Base-by-base conservation (phyloP, 2,888 invertebrate genomes). In the Mongoloraphidia duomilia region DNA sequence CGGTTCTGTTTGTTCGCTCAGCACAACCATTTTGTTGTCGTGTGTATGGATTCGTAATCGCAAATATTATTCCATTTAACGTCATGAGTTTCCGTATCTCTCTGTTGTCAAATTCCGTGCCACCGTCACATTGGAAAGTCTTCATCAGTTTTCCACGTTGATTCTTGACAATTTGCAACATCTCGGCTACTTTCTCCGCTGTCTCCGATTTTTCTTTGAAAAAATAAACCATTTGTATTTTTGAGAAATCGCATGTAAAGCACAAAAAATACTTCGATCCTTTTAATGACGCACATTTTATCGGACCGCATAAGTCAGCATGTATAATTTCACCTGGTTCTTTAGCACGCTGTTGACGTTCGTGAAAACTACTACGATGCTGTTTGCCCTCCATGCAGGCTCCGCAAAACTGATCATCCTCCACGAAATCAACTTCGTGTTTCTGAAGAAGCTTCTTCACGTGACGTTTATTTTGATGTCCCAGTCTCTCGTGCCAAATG, bases 321-420 rank as follows among this genome's bases (percentile, higher is more conserved):
- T 36, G 9, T 9, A 36, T 36, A 36, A 36, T 10, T 36, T 36
- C 36, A 36, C 36, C 36, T 9, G 10, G 9, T 36, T 9, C 36
- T 36, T 36, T 36, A 36, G 36, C 36, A 9, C 36, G 36, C 9
- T 36, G 9, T 9, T 9, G 9, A 36, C 36, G 36, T 36, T 9
- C 10, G n/a, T 26, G 46, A 35, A 57, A 56, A 44, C 49, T 50
- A 9, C 48, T 49, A 26, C 54, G 40, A 44, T 55, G 55, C 47
- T 50, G 55, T 40, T 58, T 54, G 2, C 53, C 55, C 41, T 52
- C 53, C 33, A 50, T 51, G 46, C 57, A 58, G n/a, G 52, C 53
- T 26, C 55, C 54, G 51, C 52, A 56, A 41, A 54, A 45, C 8
- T 49, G 41, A 14, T 50, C 40, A 41, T 52, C 50, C 8, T 34